phyloP scores from a whole-genome alignment of 2,888 invertebrate genomes.

The Lasioglossum malachurum region DNA sequence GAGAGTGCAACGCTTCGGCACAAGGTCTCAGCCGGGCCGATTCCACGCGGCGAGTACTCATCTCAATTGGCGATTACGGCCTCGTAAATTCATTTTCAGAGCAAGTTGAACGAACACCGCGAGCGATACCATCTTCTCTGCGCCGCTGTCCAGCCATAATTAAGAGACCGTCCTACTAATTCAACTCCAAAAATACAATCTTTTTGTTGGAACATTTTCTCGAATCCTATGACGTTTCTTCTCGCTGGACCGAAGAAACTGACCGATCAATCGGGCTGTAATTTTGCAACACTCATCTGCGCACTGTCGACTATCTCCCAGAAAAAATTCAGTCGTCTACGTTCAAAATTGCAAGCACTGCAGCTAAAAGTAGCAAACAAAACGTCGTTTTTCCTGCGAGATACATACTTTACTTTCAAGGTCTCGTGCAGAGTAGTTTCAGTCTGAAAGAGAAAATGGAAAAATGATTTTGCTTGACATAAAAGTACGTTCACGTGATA shows the following conservation, averaged over 20 bases:
- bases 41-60: slow-evolving; percentile 68
- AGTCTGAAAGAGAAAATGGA: neutral
- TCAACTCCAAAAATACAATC: neutral
- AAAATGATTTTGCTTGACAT: neutral
- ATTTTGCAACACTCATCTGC: neutral
- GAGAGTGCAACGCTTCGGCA: slow-evolving; percentile 66
- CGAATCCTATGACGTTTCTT: neutral
- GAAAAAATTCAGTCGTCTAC: neutral
- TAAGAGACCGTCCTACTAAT: neutral
- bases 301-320: neutral
- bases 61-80: slow-evolving; percentile 80
- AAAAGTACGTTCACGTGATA: neutral
- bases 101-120: slow-evolving; percentile 71
- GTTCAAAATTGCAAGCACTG: neutral
- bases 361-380: neutral
- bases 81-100: slow-evolving; percentile 81
- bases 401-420: neutral
- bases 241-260: neutral
- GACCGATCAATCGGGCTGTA: neutral
- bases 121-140: slow-evolving; percentile 7
- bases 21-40: slow-evolving; percentile 67
- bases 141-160: neutral
- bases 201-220: neutral
- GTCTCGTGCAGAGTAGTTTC: neutral
- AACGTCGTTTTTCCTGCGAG: neutral